phyloP scores from a whole-genome alignment of 2,888 invertebrate species.

The Incurvaria masculella region DNA sequence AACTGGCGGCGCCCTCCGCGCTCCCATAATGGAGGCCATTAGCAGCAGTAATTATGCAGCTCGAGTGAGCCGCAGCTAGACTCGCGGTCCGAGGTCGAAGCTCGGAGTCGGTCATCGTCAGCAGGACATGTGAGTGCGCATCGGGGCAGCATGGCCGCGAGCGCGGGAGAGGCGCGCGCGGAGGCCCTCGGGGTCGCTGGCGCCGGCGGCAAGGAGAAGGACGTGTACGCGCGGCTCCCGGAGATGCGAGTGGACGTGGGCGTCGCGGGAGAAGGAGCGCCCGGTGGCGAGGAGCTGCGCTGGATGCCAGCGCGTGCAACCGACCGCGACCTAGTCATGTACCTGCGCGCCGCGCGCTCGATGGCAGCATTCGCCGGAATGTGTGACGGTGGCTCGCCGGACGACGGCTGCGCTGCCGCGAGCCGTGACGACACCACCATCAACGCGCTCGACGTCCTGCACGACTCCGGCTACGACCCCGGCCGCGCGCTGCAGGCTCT shows the following conservation, averaged over 20 bases:
- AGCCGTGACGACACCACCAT: constrained; percentile 97
- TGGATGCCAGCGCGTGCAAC: constrained; percentile 93
- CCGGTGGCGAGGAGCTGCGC: constrained; percentile 79
- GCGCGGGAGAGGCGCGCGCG: constrained; percentile 54
- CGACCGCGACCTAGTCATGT: constrained; percentile 96
- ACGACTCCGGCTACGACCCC: constrained; percentile 95
- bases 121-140: background rate
- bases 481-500: constrained; percentile 94
- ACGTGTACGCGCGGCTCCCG: constrained; percentile 54
- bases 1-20: constrained; percentile 41
- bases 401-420: constrained; percentile 96
- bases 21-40: constrained; percentile 57
- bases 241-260: constrained; percentile 52
- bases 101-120: background rate
- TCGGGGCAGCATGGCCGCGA: constrained; percentile 45
- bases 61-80: constrained; percentile 19
- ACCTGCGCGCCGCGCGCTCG: constrained; percentile 92
- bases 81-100: constrained; percentile 1
- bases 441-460: constrained; percentile 93
- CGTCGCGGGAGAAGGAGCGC: constrained; percentile 48
- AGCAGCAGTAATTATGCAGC: constrained; percentile 54
- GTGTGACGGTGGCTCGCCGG: constrained; percentile 97
- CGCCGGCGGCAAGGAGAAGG: constrained; percentile 43
- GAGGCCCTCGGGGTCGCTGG: constrained; percentile 32
- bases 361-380: constrained; percentile 99